Evolutionary conservation across 1,140 invertebrate genomes (phyloP).

Genomic region (Pseudobourletiella spinata): DNA sequence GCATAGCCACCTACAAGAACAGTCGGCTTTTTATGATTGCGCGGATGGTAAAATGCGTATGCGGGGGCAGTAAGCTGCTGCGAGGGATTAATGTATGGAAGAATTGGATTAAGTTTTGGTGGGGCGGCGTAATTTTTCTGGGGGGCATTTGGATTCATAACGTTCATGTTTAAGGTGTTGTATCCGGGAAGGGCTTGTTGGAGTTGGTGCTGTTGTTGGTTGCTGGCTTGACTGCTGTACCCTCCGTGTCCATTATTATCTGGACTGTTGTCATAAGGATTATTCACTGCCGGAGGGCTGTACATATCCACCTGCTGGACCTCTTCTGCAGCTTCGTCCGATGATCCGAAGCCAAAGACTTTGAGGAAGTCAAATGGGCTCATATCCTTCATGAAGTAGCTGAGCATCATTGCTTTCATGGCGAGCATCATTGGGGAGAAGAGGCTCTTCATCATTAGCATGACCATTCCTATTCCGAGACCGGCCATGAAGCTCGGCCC

Average conservation of each 20-base stretch:
- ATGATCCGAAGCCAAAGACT: constrained; percentile 1
- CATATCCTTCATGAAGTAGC: constrained; percentile 26
- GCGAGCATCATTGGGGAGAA: constrained; percentile 31
- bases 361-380: constrained; percentile 32
- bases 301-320: constrained; percentile 12
- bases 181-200: no score
- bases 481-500: constrained; percentile 35
- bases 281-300: constrained; percentile 20
- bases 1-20: neutral
- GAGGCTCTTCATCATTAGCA: constrained; percentile 31
- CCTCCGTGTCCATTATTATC: neutral
- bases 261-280: constrained; percentile 20
- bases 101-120: no score
- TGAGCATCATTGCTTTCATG: constrained; percentile 29
- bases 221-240: no score
- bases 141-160: neutral
- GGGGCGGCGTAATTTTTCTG: no score
- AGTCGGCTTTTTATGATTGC: neutral
- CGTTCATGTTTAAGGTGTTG: no score
- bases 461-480: constrained; percentile 29
- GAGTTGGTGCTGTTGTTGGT: no score
- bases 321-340: neutral
- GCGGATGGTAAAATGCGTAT: neutral
- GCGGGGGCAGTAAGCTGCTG: no score
- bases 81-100: no score